These are phyloP conservation scores for Dinomys branickii DNA, from an alignment of 2,113 vertebrate species.

Conservation along the genomic window DNA sequence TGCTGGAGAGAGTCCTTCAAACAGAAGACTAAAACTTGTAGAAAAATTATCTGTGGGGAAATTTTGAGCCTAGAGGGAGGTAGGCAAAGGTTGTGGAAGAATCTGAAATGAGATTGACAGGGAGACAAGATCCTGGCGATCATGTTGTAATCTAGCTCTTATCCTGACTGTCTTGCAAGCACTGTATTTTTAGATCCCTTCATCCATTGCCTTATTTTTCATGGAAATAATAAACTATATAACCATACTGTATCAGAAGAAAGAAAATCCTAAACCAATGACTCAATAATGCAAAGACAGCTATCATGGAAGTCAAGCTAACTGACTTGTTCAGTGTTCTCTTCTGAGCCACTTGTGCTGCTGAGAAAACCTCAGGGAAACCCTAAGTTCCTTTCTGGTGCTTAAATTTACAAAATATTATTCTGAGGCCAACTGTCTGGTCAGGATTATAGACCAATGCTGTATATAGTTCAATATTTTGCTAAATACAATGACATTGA, in stretches of 20 bases:
- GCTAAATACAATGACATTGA: neutral
- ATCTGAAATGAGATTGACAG: neutral
- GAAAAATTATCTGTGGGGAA: neutral
- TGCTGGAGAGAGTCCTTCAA: neutral
- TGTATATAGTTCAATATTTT: neutral
- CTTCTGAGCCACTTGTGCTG: neutral
- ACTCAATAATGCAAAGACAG: neutral
- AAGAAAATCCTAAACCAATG: neutral
- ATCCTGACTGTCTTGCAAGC: neutral
- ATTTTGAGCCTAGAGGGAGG: accelerated
- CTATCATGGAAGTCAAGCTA: neutral
- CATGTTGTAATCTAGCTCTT: neutral
- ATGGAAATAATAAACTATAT: neutral
- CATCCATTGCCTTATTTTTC: neutral
- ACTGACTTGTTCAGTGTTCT: neutral
- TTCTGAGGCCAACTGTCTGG: neutral
- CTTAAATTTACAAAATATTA: neutral
- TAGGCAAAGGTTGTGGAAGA: too few species aligned
- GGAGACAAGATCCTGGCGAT: neutral
- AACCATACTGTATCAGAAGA: neutral
- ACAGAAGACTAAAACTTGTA: neutral
- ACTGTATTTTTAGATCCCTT: neutral
- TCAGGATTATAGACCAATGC: neutral
- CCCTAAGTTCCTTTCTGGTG: neutral
- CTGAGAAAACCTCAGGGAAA: neutral